phyloP scores from a whole-genome alignment of 2,113 vertebrate genomes.

The Cyphomyrus discorhynchus region DNA sequence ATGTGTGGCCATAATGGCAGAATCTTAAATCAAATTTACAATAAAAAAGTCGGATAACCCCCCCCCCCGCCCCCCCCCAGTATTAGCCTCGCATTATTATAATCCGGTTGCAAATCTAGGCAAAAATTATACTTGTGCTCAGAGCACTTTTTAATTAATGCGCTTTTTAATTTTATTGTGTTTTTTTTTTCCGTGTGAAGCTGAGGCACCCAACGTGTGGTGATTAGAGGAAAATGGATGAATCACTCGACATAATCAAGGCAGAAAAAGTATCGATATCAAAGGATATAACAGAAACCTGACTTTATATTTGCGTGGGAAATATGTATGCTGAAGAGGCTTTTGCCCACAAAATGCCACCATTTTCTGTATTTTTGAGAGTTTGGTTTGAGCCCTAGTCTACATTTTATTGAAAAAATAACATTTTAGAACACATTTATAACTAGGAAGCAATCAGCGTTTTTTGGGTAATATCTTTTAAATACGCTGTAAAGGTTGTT shows the following conservation, averaged over 20 bases:
- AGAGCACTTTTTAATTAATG: conserved; percentile 58
- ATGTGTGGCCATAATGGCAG: conserved; percentile 81
- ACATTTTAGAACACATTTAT: background rate
- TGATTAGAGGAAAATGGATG: background rate
- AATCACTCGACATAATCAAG: background rate
- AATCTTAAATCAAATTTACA: conserved; percentile 81
- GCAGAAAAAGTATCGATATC: background rate
- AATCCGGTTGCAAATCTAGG: conserved; percentile 54
- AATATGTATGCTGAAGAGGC: background rate
- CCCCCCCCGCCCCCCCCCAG: conserved; percentile 60
- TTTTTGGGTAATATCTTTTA: background rate
- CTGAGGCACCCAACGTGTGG: background rate
- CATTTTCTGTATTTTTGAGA: background rate
- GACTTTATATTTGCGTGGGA: background rate
- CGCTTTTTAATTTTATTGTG: conserved; percentile 21
- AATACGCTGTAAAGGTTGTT: background rate
- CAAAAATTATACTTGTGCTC: conserved; percentile 56
- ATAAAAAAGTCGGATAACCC: conserved; percentile 74
- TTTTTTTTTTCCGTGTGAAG: background rate
- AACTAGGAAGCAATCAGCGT: background rate
- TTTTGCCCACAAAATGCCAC: background rate
- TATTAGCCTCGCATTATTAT: conserved; percentile 58
- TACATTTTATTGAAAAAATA: background rate
- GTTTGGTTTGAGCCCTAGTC: background rate
- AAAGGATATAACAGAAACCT: background rate